These are phyloP conservation scores for Steinernema khuongi DNA, from an alignment of 1,140 invertebrate genomes.

Conservation along the genomic window DNA sequence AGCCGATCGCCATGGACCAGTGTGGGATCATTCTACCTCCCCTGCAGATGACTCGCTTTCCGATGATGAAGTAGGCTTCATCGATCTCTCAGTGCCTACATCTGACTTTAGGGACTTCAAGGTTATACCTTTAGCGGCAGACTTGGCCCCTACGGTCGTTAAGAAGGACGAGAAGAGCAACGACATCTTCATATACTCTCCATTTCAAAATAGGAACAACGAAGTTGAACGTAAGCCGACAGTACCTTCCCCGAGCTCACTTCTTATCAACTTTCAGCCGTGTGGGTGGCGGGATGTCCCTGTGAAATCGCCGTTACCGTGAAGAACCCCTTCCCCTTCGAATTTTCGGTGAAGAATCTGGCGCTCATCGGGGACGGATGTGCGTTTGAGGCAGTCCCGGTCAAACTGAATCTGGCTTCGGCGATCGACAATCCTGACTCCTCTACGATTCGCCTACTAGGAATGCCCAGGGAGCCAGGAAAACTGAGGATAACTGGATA, in stretches of 20 bases:
- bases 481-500: constrained; percentile 49
- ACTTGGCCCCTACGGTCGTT: constrained; percentile 48
- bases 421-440: background rate
- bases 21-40: constrained; percentile 51
- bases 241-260: background rate
- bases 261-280: constrained; percentile 34
- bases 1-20: constrained; percentile 44
- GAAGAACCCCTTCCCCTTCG: constrained; percentile 48
- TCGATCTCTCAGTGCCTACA: background rate
- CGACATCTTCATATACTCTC: constrained; percentile 57
- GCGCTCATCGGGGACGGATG: constrained; percentile 41
- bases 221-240: constrained; percentile 35
- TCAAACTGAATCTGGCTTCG: constrained; percentile 47
- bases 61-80: constrained; percentile 43
- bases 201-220: constrained; percentile 48
- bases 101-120: constrained; percentile 40
- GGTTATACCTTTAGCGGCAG: constrained; percentile 43
- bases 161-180: constrained; percentile 23
- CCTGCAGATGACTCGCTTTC: constrained; percentile 54
- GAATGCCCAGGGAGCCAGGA: constrained; percentile 51
- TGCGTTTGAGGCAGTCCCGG: constrained; percentile 38
- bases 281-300: constrained; percentile 53
- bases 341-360: constrained; percentile 48
- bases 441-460: constrained; percentile 40
- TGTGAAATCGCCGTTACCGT: constrained; percentile 50